Evolutionary conservation across 2,888 invertebrate species (phyloP), one percentile per base, ranked within the genome.

Genomic region (Drosophila percnosoma): DNA sequence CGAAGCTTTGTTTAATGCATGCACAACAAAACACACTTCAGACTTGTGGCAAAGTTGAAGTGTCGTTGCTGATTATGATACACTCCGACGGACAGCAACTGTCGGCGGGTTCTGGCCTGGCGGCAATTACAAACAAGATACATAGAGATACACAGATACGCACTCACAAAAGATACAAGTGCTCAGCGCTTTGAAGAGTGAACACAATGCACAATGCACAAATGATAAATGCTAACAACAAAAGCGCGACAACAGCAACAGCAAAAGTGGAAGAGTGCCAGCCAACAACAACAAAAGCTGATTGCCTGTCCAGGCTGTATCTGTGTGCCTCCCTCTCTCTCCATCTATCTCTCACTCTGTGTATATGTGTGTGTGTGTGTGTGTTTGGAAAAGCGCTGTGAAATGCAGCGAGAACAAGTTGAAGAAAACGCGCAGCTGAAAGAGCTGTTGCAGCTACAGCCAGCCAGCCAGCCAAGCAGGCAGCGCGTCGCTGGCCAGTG

Each of bases 1-100:
- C 59, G 60, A 60, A n/a, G 59, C 45, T 54, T 54, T 40, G 18
- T 61, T 57, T 61, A 54, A 61, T 54, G 69, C 49, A 51, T 62
- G 15, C 45, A 24, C 45, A 45, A 8, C 24, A 45, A 24, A 45
- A 51, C 72, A 61, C 27, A 62, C 61, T 66, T 61, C 31, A 62
- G 62, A 57, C 33, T 27, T n/a, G 40, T 15, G 36, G 40, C 63
- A 61, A 53, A 40, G 71, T 60, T 79, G 53, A 78, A 79, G 82
- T 73, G 78, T 80, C 64, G 73, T 64, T 61, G 74, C 79, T 87
- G 89, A 85, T 89, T 89, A 84, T 87, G 82, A 74, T 75, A 83
- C 84, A 86, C 78, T 45, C 7, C 45, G 45, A 83, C 87, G 80
- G 87, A 83, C 78, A 78, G 74, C 78, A 34, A 64, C 83, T 84